phyloP scores from a whole-genome alignment of 2,888 invertebrate genomes.

The Microplitis deprimator region DNA sequence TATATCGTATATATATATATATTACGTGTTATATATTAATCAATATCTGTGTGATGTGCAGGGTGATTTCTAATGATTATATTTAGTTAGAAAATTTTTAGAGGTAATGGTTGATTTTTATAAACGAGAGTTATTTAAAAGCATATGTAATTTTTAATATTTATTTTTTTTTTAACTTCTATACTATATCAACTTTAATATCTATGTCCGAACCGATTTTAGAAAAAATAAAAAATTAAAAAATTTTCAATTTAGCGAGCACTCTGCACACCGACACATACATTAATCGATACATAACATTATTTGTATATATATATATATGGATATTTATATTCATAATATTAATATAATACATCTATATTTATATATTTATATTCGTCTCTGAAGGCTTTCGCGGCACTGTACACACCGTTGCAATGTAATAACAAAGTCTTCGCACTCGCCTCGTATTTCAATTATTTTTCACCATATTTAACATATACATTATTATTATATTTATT shows the following conservation, averaged over 20 bases:
- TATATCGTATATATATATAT: slow-evolving; percentile 38
- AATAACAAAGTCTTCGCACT: slow-evolving; percentile 45
- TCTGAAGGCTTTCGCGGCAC: slow-evolving; percentile 53
- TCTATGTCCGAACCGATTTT: background rate
- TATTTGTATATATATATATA: slow-evolving; percentile 9
- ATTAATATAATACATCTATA: slow-evolving; percentile 27
- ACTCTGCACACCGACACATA: background rate
- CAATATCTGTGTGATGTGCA: background rate
- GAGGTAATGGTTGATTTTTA: background rate
- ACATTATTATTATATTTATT: slow-evolving; percentile 39
- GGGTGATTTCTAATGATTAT: background rate
- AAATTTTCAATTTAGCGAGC: background rate
- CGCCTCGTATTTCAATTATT: slow-evolving; percentile 40
- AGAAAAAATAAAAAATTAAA: background rate
- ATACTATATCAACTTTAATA: background rate
- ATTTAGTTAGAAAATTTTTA: background rate
- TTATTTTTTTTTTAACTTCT: background rate
- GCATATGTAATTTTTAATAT: background rate
- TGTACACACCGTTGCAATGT: slow-evolving; percentile 45
- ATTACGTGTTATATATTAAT: background rate
- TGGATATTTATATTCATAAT: slow-evolving; percentile 16
- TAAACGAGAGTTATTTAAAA: background rate
- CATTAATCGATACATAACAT: background rate
- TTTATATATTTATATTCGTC: slow-evolving; percentile 45
- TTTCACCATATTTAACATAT: slow-evolving; percentile 28